Conservation (phyloP, 2,888 invertebrate species). For the Phengaris arion region DNA sequence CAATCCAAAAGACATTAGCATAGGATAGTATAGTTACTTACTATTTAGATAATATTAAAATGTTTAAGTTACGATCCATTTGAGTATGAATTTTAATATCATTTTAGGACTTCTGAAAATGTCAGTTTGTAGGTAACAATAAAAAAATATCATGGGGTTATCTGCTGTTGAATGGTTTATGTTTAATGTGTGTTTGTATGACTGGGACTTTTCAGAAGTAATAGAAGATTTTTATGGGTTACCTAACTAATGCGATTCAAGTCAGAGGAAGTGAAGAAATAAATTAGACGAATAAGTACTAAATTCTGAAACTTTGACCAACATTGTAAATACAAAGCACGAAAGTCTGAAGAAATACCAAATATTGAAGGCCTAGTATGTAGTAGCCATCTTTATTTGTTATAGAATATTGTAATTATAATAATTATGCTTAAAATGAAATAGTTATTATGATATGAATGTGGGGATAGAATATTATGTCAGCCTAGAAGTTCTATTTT, state of each 20-base stretch:
- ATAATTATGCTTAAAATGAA: too few relatives aligned
- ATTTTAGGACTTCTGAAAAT: neutral
- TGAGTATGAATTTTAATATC: neutral
- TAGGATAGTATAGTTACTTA: neutral
- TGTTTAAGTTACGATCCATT: neutral
- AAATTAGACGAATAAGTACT: slow-evolving; percentile 2
- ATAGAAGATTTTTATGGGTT: neutral
- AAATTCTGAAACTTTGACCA: neutral
- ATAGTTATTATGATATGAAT: too few relatives aligned
- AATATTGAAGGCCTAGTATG: slow-evolving; percentile 14
- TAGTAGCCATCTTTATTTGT: neutral
- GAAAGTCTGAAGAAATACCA: slow-evolving; percentile 18
- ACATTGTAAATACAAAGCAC: slow-evolving; percentile 5
- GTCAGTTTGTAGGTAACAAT: neutral
- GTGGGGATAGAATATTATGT: too few relatives aligned
- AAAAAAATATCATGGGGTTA: neutral
- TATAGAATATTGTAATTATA: neutral
- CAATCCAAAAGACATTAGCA: slow-evolving; percentile 24
- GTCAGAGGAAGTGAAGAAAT: neutral
- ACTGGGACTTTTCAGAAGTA: neutral
- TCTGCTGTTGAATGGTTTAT: neutral
- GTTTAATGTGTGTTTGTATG: neutral
- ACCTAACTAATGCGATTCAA: neutral
- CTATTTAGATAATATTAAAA: too few relatives aligned
- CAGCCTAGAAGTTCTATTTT: too few relatives aligned